Conservation (phyloP, 1,140 invertebrate species). For the Pteromalus puparum region DNA sequence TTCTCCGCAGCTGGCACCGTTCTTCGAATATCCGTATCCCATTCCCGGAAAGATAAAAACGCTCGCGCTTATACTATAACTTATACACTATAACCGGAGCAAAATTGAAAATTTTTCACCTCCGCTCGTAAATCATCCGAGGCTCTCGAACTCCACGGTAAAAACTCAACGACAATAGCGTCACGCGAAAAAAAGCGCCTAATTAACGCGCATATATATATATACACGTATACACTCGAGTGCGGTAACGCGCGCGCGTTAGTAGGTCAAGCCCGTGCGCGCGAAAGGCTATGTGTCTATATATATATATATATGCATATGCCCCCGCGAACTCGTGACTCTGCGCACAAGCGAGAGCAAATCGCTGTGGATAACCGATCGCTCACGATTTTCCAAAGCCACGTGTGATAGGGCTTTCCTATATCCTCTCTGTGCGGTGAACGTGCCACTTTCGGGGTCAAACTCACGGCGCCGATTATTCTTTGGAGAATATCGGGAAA, state of each 20-base stretch:
- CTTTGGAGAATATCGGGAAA: background rate
- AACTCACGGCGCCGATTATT: background rate
- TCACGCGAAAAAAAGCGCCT: background rate
- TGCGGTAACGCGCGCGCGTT: background rate
- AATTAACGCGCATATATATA: background rate
- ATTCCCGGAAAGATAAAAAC: background rate
- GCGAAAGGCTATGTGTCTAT: background rate
- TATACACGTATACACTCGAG: background rate
- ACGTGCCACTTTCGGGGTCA: background rate
- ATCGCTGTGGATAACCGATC: conserved; percentile 3
- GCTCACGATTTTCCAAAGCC: background rate
- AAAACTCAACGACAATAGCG: background rate
- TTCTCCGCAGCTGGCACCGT: background rate
- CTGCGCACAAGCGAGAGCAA: background rate
- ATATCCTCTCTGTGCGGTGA: background rate
- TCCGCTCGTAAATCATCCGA: background rate
- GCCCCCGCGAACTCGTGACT: background rate
- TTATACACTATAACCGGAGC: background rate
- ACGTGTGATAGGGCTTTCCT: background rate
- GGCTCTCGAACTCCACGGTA: background rate
- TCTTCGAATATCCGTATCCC: background rate
- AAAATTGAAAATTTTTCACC: background rate
- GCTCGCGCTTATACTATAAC: too few relatives aligned
- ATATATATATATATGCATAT: too few relatives aligned
- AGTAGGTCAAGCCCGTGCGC: conserved; percentile 9